Percentiles rank a stretch among this genome's conserved stretches.
Conservation (phyloP, 2,797 vertebrate species). For the Enteromius anoplus region DNA sequence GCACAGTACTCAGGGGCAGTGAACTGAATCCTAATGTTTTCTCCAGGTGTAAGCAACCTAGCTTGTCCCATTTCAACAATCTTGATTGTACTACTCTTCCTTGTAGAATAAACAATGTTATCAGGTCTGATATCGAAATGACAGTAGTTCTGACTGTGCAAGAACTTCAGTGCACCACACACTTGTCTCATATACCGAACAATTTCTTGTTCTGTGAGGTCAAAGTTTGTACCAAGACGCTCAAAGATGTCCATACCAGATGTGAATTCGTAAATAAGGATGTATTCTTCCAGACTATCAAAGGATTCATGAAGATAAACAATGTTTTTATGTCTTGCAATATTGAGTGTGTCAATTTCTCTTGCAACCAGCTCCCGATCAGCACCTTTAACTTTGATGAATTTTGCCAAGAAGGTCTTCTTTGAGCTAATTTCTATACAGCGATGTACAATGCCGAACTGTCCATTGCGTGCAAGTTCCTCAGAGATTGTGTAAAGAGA, state of each 20-base stretch:
- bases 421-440: constrained; percentile 92
- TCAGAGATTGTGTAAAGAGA: constrained; percentile 94
- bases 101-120: constrained; percentile 94
- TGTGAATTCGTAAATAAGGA: constrained; percentile 97
- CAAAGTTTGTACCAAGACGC: constrained; percentile 92
- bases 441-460: constrained; percentile 93
- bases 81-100: constrained; percentile 88
- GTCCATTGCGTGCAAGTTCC: constrained; percentile 89
- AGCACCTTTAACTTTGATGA: constrained; percentile 95
- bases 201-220: constrained; percentile 94
- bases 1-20: constrained; percentile 94
- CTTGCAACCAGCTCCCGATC: constrained; percentile 96
- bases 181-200: constrained; percentile 91
- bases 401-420: constrained; percentile 97
- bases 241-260: constrained; percentile 98
- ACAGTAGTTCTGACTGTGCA: constrained; percentile 89
- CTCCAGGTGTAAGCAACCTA: constrained; percentile 92
- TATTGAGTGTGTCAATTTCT: constrained; percentile 96
- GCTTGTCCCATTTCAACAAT: constrained; percentile 97
- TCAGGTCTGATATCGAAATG: constrained; percentile 97
- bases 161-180: constrained; percentile 87
- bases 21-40: constrained; percentile 93
- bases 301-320: constrained; percentile 95
- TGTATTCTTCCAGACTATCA: constrained; percentile 97
- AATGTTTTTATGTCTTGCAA: constrained; percentile 89